Evolutionary conservation across 1,140 invertebrate genomes (phyloP).

Genomic region (Cydia fagiglandana): DNA sequence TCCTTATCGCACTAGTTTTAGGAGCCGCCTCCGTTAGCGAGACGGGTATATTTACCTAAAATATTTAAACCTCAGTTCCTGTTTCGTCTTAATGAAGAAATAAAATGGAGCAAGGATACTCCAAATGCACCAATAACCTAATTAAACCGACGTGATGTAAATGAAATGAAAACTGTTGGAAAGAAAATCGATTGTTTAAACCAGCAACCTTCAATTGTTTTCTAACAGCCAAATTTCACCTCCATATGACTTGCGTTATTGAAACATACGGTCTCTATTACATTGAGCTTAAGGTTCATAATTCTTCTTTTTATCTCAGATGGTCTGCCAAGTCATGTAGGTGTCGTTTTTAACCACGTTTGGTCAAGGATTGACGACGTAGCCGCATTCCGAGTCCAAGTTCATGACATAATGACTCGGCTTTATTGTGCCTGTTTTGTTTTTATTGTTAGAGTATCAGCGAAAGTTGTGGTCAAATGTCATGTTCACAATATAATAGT

Average conservation of each 20-base stretch:
- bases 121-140: background rate
- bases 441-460: conserved; percentile 44
- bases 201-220: conserved; percentile 28
- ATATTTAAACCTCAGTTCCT: too few relatives aligned
- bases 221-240: conserved; percentile 11
- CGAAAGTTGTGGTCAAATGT: conserved; percentile 63
- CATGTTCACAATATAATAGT: conserved; percentile 35
- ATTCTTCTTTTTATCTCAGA: background rate
- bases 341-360: conserved; percentile 34
- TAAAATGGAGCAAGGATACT: background rate
- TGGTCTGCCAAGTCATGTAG: conserved; percentile 33
- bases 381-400: conserved; percentile 47
- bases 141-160: background rate
- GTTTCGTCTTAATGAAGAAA: too few relatives aligned
- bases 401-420: conserved; percentile 53
- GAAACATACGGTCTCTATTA: background rate
- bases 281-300: conserved; percentile 3
- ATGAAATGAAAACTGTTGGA: conserved; percentile 23
- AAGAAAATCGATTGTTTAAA: conserved; percentile 32
- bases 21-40: too few relatives aligned
- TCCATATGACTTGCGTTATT: conserved; percentile 1
- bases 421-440: conserved; percentile 48
- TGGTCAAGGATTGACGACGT: conserved; percentile 49
- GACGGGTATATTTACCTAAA: too few relatives aligned
- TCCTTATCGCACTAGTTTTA: too few relatives aligned